A percentile compares a stretch with the other conserved stretches of the same genome.
Conservation (phyloP, 2,888 invertebrate genomes). For the Nebria brevicollis region DNA sequence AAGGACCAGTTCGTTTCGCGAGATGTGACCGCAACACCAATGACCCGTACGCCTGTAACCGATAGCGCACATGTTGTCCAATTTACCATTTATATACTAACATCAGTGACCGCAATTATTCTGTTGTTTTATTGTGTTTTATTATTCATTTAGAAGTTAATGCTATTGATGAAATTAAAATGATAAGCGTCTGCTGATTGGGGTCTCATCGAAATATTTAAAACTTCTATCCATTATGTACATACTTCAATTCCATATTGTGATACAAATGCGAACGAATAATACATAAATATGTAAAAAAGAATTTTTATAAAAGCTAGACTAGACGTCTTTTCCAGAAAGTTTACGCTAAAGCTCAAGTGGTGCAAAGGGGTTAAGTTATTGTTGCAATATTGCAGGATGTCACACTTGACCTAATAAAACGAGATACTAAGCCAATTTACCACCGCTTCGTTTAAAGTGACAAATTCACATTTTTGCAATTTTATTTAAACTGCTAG, state of each 20-base stretch:
- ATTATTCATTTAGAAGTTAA: not conserved
- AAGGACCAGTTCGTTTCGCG: conserved; percentile 26
- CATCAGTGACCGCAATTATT: conserved; percentile 7
- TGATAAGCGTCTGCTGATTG: not conserved
- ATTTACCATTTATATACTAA: not conserved
- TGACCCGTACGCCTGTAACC: conserved; percentile 33
- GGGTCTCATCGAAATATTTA: not conserved
- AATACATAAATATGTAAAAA: not conserved
- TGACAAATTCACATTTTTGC: not conserved
- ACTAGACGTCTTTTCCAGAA: not conserved
- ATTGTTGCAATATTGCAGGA: not conserved
- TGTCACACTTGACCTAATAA: conserved; percentile 1
- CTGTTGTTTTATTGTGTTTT: not conserved
- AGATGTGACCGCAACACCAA: conserved; percentile 20
- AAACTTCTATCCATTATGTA: not conserved
- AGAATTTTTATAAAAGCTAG: not conserved
- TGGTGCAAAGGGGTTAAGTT: not conserved
- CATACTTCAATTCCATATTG: too few species aligned
- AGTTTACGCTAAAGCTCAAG: not conserved
- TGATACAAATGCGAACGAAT: not conserved
- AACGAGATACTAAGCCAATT: not conserved
- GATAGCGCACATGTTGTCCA: conserved; percentile 26
- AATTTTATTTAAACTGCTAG: not conserved
- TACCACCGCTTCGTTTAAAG: not conserved
- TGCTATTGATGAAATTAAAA: not conserved